Conservation (phyloP, 2,888 invertebrate species). For the Calliphora vomitoria region DNA sequence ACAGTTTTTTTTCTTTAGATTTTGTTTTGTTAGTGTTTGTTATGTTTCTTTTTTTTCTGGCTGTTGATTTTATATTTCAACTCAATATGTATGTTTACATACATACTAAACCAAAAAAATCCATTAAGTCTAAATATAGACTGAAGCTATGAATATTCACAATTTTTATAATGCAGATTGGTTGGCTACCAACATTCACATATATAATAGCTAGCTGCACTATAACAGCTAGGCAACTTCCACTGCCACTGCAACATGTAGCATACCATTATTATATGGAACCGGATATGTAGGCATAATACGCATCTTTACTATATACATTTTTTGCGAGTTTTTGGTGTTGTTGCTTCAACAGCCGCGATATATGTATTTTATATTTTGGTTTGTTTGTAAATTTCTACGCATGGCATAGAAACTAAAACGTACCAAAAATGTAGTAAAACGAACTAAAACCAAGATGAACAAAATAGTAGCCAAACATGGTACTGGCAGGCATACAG, state of each 20-base stretch:
- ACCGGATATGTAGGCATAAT: constrained; percentile 82
- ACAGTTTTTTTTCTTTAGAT: neutral
- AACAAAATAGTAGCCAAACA: constrained; percentile 65
- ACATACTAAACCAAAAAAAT: constrained; percentile 57
- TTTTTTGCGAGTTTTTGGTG: constrained; percentile 34
- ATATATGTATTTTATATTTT: neutral
- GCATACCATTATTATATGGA: constrained; percentile 76
- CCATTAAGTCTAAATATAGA: constrained; percentile 73
- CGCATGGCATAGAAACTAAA: constrained; percentile 54
- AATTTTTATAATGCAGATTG: constrained; percentile 60
- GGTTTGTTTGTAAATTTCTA: constrained; percentile 23
- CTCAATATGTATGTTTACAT: constrained; percentile 5
- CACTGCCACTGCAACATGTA: constrained; percentile 29
- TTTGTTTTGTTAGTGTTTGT: constrained; percentile 5
- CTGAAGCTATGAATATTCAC: constrained; percentile 71
- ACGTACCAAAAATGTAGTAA: constrained; percentile 17
- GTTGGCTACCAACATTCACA: constrained; percentile 26
- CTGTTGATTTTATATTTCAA: constrained; percentile 40
- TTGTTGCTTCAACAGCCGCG: constrained; percentile 41
- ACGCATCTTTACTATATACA: constrained; percentile 70
- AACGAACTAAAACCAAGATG: constrained; percentile 3
- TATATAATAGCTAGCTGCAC: neutral
- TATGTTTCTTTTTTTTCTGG: constrained; percentile 16
- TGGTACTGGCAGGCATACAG: constrained; percentile 65
- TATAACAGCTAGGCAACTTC: constrained; percentile 9